Evolutionary conservation across 2,888 invertebrate species (phyloP), one percentile per base, ranked within the genome.

Genomic region (Tinea pellionella): DNA sequence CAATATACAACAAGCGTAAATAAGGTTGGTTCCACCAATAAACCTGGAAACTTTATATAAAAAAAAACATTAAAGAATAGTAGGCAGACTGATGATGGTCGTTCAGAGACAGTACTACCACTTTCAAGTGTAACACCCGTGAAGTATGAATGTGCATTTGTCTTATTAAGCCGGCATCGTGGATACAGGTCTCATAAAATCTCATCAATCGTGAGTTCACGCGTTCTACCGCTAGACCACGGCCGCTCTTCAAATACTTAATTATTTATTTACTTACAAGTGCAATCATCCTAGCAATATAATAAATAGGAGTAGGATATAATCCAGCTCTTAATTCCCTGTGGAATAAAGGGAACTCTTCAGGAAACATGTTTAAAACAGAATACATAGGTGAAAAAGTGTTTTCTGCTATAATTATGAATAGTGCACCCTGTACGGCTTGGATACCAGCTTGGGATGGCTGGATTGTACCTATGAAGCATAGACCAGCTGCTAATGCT

Each of bases 331-430:
- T 90, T 63, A 94, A 89, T 73, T 97, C 97, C 62, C 97, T 86
- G 42, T 93, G 81, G 69, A 97, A 92, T 53, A 96, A 80, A 0
- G 96, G 96, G 63, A 95, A 90, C 71, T 90, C 90, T 66, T 92
- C 91, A 0, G 96, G 96, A 71, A 96, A 95, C 68, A 94, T 90
- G 65, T 94, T 92, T 43, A 98, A 86, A 0, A 96, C 94, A 0
- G 95, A 93, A 76, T 97, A 97, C 93, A 97, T 94, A 0, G 96
- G 96, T 60, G 92, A 92, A 79, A 97, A 97, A 0, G 96, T 95
- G 71, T 96, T 95, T 86, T 97, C 96, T 0, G 95, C 92, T 51
- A 96, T 94, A 77, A 96, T 90, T 65, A 96, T 92, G 77, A 96
- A 97, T 6, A 97, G 80, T 0, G 93, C 93, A 3, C 97, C 97